These are phyloP conservation scores for Axinella damicornis DNA, from an alignment of 37 sponge, comb jelly and placozoan species.

Conservation along the genomic window DNA sequence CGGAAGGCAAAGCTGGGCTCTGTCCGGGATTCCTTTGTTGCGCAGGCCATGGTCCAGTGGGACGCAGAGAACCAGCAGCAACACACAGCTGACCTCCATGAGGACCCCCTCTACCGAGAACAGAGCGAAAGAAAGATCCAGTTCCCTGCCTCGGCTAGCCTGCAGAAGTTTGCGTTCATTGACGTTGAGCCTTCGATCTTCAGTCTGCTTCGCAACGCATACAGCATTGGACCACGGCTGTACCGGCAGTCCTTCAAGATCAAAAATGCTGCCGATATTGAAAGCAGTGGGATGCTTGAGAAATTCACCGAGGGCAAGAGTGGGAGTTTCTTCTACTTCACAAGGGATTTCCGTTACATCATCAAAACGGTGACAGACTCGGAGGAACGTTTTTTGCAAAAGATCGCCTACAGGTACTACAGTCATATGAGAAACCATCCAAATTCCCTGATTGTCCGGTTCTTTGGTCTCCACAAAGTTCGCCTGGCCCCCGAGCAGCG, in stretches of 20 bases:
- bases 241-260: constrained; percentile 81
- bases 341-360: constrained; percentile 83
- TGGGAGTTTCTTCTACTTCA: constrained; percentile 96
- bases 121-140: constrained; percentile 34
- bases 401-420: constrained; percentile 69
- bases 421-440: constrained; percentile 82
- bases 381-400: constrained; percentile 72
- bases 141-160: constrained; percentile 48
- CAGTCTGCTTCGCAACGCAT: constrained; percentile 55
- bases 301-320: constrained; percentile 96
- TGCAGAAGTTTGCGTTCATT: constrained; percentile 68
- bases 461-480: constrained; percentile 87
- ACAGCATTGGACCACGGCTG: constrained; percentile 41
- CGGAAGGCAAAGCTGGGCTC: constrained; percentile 23
- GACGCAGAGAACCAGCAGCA: constrained; percentile 44
- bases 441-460: constrained; percentile 79
- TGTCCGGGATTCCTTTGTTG: constrained; percentile 58
- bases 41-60: constrained; percentile 55
- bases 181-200: constrained; percentile 84
- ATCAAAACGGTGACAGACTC: constrained; percentile 84
- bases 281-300: constrained; percentile 85
- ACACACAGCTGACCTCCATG: constrained; percentile 15
- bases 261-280: constrained; percentile 63
- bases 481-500: constrained; percentile 83
- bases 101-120: constrained; percentile 50